Evolutionary conservation across 2,113 vertebrate species (phyloP).

Genomic region (Rana temporaria): DNA sequence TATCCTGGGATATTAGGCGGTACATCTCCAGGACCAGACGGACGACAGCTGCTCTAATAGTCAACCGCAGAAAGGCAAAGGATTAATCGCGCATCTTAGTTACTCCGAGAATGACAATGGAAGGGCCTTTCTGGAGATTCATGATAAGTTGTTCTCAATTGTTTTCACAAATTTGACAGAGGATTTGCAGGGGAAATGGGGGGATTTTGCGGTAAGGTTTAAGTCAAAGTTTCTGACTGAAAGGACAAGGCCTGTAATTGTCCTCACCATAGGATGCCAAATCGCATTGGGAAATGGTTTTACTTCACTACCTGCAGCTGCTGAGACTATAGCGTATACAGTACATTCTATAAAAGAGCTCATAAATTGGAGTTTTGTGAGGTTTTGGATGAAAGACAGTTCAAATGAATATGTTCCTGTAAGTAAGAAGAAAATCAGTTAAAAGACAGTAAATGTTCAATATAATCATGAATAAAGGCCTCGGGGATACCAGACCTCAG

Average conservation of each 20-base stretch:
- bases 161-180: constrained; percentile 60
- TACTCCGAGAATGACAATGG: constrained; percentile 67
- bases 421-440: no score
- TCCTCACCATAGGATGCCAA: constrained; percentile 38
- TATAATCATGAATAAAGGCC: no score
- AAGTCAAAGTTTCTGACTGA: constrained; percentile 55
- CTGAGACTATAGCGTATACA: not conserved
- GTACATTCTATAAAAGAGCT: not conserved
- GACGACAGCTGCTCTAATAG: constrained; percentile 82
- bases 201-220: constrained; percentile 48
- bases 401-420: no score
- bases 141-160: constrained; percentile 72
- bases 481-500: no score
- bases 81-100: constrained; percentile 74
- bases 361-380: not conserved
- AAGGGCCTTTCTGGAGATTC: constrained; percentile 72
- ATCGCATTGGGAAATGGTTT: constrained; percentile 24
- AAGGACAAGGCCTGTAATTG: constrained; percentile 40
- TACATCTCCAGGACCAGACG: constrained; percentile 82
- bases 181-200: constrained; percentile 43
- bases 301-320: constrained; percentile 9
- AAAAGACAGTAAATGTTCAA: no score
- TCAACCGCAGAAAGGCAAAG: constrained; percentile 68
- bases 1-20: constrained; percentile 87
- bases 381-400: not conserved